Evolutionary conservation across 2,113 vertebrate genomes (phyloP).

Genomic region (Benitochromis conjunctus): DNA sequence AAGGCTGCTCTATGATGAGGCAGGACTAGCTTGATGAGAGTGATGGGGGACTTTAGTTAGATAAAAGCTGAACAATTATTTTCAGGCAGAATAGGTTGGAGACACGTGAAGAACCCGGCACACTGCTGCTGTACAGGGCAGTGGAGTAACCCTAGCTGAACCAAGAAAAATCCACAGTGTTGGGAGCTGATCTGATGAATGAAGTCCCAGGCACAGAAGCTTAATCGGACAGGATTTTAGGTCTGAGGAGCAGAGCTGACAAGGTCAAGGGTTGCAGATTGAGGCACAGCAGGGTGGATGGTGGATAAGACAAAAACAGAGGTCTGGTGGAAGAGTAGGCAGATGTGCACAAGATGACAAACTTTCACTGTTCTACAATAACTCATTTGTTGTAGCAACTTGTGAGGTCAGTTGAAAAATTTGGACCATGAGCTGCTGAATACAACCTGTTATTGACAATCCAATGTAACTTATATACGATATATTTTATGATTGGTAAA

Average conservation of each 20-base stretch:
- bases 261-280: background rate
- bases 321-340: background rate
- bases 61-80: background rate
- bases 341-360: background rate
- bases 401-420: background rate
- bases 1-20: background rate
- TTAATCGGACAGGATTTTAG: background rate
- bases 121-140: background rate
- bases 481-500: background rate
- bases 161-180: background rate
- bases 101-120: background rate
- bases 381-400: background rate
- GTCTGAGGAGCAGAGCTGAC: background rate
- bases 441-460: background rate
- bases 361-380: background rate
- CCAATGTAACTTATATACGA: background rate
- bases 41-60: background rate
- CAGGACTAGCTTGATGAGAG: background rate
- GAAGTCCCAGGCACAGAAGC: background rate
- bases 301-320: background rate
- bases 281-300: too few species aligned
- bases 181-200: background rate
- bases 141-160: background rate
- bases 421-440: background rate
- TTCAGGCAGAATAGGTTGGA: background rate